Evolutionary conservation across 2,797 vertebrate species (phyloP).

Genomic region (Furcifer pardalis): DNA sequence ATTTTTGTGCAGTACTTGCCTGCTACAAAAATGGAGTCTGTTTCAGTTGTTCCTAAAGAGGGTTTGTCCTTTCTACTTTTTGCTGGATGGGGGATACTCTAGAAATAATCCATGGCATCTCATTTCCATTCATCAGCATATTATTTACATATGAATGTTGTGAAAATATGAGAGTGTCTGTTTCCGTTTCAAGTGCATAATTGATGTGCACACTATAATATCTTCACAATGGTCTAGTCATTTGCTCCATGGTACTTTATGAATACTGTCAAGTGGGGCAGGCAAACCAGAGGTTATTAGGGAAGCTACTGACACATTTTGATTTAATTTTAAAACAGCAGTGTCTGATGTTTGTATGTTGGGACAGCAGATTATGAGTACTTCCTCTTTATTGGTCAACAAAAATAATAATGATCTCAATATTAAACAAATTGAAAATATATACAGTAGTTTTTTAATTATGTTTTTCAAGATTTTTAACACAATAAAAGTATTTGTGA

Average conservation of each 20-base stretch:
- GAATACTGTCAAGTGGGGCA: slow-evolving; percentile 46
- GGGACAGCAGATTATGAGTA: slow-evolving; percentile 25
- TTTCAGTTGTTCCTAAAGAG: slow-evolving; percentile 52
- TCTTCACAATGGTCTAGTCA: slow-evolving; percentile 29
- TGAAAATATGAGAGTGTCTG: slow-evolving; percentile 69
- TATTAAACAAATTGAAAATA: not conserved
- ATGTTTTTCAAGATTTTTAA: not conserved
- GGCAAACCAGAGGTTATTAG: slow-evolving; percentile 45
- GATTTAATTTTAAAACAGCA: slow-evolving; percentile 33
- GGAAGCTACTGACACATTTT: slow-evolving; percentile 23
- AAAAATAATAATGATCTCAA: not conserved
- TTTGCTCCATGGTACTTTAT: slow-evolving; percentile 18
- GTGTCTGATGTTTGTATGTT: slow-evolving; percentile 9
- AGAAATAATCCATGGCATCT: slow-evolving; percentile 73
- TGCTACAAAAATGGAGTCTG: slow-evolving; percentile 24
- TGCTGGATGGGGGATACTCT: slow-evolving; percentile 65
- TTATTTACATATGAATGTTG: slow-evolving; percentile 79
- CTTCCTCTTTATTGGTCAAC: slow-evolving; percentile 31
- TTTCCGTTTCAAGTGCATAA: slow-evolving; percentile 69
- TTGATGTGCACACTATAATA: slow-evolving; percentile 63
- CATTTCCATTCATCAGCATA: slow-evolving; percentile 81
- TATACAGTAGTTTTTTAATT: too few relatives aligned
- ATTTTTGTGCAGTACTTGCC: slow-evolving; percentile 42
- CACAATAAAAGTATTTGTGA: not conserved
- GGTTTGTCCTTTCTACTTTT: slow-evolving; percentile 61